Base-by-base conservation (phyloP, 2,113 vertebrate species). In the Elephantulus edwardii region DNA sequence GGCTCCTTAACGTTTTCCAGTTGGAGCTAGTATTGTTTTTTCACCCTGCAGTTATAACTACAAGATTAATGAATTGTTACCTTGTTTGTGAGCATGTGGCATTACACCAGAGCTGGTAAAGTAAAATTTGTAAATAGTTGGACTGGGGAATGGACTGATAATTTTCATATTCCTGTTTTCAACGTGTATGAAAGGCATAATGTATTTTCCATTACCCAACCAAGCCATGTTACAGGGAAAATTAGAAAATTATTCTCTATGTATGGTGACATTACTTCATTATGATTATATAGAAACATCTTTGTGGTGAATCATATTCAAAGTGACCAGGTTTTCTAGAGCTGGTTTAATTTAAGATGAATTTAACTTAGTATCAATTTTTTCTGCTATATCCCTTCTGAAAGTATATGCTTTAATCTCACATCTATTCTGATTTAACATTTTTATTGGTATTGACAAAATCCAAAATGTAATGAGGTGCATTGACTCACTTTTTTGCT, bases 1-100 rank as follows among this genome's bases (percentile, higher is more conserved):
- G 77, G 68, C 44, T 66, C 6, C 72, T 75, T 83, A 40, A 48
- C 16, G 35, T 90, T 94, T 88, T 75, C 60, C 64, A 75, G 76
- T 83, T 76, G 54, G 83, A 88, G 24, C 38, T 75, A 40, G 38
- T 93, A 94, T 85, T 91, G 38, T 62, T 86, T 88, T 91, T 84
- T 74, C 30, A 11, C 12, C 87, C 62, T 82, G 56, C 38, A 64
- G 8, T 48, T 26, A 48, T 78, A 75, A 64, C 16, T 94, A 66
- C 35, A 42, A 48, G 26, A 56, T 92, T 74, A n/a, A 11, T 48
- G 40, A 14, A 38, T 76, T 91, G 42, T 75, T 94, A 52, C 44
- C 10, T 83, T 33, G 30, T 22, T 92, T 70, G 46, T 92, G 33
- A 81, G 10, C 46, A 52, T 75, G 68, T 82, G 91, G 52, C 42